Evolutionary conservation across 2,113 vertebrate species (phyloP).

Genomic region (Actenoides hombroni): DNA sequence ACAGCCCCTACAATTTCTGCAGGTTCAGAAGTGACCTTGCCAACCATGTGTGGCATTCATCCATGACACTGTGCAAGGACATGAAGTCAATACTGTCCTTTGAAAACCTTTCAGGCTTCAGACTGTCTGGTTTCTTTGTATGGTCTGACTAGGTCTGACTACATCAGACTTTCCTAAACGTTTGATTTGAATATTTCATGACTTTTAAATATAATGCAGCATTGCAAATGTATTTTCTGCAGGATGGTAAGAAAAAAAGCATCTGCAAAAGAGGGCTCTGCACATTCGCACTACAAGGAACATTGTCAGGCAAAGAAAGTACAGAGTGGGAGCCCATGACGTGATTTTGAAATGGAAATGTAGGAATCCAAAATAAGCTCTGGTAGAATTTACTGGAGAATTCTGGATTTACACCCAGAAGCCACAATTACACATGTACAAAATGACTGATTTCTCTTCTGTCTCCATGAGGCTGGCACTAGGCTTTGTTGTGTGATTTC

Average conservation of each 20-base stretch:
- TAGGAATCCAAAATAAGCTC: background rate
- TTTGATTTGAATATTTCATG: background rate
- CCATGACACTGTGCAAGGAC: background rate
- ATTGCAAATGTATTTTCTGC: background rate
- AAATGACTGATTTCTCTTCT: background rate
- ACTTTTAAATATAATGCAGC: background rate
- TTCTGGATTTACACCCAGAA: background rate
- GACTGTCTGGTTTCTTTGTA: background rate
- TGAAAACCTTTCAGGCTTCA: background rate
- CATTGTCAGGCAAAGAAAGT: background rate
- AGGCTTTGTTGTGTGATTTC: background rate
- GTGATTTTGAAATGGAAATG: background rate
- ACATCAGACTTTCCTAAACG: background rate
- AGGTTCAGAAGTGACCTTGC: background rate
- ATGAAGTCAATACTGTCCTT: background rate
- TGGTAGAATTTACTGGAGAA: background rate
- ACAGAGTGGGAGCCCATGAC: background rate
- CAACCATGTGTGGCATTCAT: background rate
- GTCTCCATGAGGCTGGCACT: background rate
- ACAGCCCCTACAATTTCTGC: background rate
- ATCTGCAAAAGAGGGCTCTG: background rate
- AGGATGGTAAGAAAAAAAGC: background rate
- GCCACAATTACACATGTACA: background rate
- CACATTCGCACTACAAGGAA: rapidly evolving
- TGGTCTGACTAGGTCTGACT: background rate